Evolutionary conservation across 2,888 invertebrate species (phyloP).

Genomic region (Scelioninae gen. 1): DNA sequence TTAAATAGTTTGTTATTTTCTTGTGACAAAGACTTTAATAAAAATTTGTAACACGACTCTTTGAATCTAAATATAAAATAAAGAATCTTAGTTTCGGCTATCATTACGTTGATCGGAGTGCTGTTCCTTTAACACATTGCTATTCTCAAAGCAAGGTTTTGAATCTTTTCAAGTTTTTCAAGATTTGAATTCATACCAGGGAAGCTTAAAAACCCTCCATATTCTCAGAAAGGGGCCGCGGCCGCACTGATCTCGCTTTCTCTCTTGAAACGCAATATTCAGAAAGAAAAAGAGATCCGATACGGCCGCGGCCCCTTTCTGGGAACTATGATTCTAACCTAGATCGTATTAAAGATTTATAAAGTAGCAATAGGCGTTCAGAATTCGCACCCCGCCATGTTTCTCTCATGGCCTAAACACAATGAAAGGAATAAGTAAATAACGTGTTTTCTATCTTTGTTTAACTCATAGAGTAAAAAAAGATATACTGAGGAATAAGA

Average conservation of each 20-base stretch:
- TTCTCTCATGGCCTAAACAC: too few relatives aligned
- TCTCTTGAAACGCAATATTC: too few relatives aligned
- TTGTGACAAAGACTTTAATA: conserved; percentile 22
- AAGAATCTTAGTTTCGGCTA: conserved; percentile 46
- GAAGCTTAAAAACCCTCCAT: conserved; percentile 22
- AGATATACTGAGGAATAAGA: too few relatives aligned
- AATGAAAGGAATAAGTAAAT: too few relatives aligned
- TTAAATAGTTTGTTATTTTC: conserved; percentile 3
- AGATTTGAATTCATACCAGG: conserved; percentile 9
- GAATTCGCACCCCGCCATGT: conserved; percentile 60
- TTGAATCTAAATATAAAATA: conserved; percentile 31
- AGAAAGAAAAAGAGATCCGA: too few relatives aligned
- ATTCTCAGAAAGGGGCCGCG: too few relatives aligned
- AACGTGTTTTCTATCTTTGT: too few relatives aligned
- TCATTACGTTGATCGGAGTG: conserved; percentile 59
- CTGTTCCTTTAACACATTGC: conserved; percentile 51
- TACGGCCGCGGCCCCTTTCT: too few relatives aligned
- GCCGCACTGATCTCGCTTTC: too few relatives aligned
- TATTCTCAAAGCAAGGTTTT: conserved; percentile 49
- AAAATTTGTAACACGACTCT: conserved; percentile 21
- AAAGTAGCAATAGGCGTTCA: conserved; percentile 1
- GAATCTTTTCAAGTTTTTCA: conserved; percentile 24
- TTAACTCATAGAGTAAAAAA: too few relatives aligned
- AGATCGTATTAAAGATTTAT: conserved; percentile 29
- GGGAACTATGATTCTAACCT: conserved; percentile 48